These are phyloP conservation scores for Phasianus colchicus DNA, from an alignment of 2,113 vertebrate species.

Conservation along the genomic window DNA sequence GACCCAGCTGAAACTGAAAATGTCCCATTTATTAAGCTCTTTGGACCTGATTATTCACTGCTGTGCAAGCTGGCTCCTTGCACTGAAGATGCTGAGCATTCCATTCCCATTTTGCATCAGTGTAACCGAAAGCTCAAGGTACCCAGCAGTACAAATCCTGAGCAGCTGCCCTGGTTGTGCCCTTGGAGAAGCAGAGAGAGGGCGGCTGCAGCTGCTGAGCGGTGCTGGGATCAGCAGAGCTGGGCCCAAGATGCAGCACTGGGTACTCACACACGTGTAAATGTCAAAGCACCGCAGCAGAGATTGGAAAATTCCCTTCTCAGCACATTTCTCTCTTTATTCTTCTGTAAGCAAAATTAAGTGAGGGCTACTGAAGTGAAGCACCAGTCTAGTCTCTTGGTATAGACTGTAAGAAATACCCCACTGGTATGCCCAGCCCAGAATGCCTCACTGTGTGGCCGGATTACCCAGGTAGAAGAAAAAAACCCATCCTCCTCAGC, in stretches of 20 bases:
- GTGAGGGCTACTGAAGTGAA: not conserved
- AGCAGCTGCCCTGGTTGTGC: not conserved
- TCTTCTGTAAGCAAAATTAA: constrained; percentile 4
- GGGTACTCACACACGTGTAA: not conserved
- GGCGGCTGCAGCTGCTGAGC: not conserved
- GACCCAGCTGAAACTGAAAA: constrained; percentile 30
- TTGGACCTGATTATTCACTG: not conserved
- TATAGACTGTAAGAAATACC: not conserved
- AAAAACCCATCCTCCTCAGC: not conserved
- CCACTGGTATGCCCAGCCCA: not conserved
- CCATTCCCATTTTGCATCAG: not conserved
- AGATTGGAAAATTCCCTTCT: constrained; percentile 2
- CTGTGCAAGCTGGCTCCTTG: not conserved
- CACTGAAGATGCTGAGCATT: not conserved
- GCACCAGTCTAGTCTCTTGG: not conserved
- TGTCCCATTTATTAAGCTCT: not conserved
- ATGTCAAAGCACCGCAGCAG: not conserved
- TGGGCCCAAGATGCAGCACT: not conserved
- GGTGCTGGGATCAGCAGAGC: not conserved
- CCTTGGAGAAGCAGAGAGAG: accelerated
- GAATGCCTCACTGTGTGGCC: not conserved
- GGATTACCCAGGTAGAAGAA: constrained; percentile 38
- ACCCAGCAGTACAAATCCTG: not conserved
- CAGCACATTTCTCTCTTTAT: not conserved
- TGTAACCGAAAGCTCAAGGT: not conserved